Evolutionary conservation across 2,113 vertebrate genomes (phyloP).

Genomic region (Crotalus tigris): DNA sequence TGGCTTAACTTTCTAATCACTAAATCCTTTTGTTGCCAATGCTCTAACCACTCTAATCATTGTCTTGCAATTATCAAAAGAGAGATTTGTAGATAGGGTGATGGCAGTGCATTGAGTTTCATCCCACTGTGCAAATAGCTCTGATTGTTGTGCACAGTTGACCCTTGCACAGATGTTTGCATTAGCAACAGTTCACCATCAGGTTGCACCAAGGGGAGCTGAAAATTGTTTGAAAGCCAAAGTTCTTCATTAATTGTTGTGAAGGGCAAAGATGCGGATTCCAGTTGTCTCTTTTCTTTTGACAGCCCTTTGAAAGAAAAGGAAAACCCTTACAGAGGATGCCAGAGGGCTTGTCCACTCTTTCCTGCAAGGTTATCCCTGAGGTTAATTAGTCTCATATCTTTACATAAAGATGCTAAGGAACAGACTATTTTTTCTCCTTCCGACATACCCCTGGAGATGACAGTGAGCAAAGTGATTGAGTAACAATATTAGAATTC

Average conservation of each 20-base stretch:
- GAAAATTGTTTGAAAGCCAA: background rate
- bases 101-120: background rate
- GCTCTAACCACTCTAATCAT: background rate
- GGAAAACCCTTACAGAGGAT: background rate
- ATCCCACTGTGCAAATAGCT: background rate
- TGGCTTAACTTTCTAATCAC: background rate
- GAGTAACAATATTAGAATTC: conserved; percentile 39
- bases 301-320: background rate
- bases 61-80: background rate
- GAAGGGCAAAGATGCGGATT: background rate
- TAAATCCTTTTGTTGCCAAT: background rate
- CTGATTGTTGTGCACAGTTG: background rate
- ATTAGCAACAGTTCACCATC: background rate
- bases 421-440: conserved; percentile 16
- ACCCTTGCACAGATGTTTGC: background rate
- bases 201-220: background rate
- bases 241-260: background rate
- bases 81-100: background rate
- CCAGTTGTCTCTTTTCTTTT: background rate
- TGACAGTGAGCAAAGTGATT: background rate
- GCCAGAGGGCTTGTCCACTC: background rate
- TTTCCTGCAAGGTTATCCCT: background rate
- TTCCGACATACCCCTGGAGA: conserved; percentile 28
- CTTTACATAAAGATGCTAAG: conserved; percentile 15
- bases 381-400: conserved; percentile 21